Base-by-base conservation (phyloP, 2,888 invertebrate species). In the Alviniconcha strummeri region DNA sequence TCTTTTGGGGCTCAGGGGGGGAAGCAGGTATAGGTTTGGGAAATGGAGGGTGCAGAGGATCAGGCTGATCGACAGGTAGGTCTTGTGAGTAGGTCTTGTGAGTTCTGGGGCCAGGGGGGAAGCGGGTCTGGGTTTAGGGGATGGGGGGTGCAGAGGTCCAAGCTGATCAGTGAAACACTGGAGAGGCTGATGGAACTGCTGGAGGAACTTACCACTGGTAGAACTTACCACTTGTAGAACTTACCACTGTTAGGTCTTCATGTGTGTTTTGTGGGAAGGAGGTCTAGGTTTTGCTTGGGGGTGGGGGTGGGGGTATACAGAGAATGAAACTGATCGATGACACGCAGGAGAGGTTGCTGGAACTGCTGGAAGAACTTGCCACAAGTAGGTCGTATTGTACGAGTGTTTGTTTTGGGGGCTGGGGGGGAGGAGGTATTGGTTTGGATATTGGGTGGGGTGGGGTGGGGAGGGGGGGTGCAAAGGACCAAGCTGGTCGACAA, bases 191-290 rank as follows among this genome's bases (percentile, higher is more conserved):
- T 99, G 11, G 97, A 98, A 92, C 95, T 98, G 90, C 95, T 99
- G 19, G 98, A 99, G 94, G 98, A 98, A 94, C 97, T 99, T 96
- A 99, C 98, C 0, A n/a, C n/a, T n/a, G n/a, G n/a, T n/a, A n/a
- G n/a, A n/a, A n/a, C n/a, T n/a, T n/a, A n/a, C n/a, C n/a, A n/a
- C n/a, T n/a, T n/a, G n/a, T 4, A 9, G 89, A 98, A 94, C 97
- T 99, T 96, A 99, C 98, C 0, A 97, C 97, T 5, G 97, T 96
- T 96, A 90, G 85, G 89, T 69, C 17, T 13, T 13, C n/a, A 3
- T 69, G 69, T 13, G 69, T 15, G 9, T 69, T 69, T 69, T 69
- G 69, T 69, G 69, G 64, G 64, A 36, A 36, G 36, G 36, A 36
- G 36, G 36, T 36, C 4, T 8, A 15, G 8, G 8, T 64, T 64